Conservation (phyloP, 2,888 invertebrate species). For the Ptilodon capucinus region DNA sequence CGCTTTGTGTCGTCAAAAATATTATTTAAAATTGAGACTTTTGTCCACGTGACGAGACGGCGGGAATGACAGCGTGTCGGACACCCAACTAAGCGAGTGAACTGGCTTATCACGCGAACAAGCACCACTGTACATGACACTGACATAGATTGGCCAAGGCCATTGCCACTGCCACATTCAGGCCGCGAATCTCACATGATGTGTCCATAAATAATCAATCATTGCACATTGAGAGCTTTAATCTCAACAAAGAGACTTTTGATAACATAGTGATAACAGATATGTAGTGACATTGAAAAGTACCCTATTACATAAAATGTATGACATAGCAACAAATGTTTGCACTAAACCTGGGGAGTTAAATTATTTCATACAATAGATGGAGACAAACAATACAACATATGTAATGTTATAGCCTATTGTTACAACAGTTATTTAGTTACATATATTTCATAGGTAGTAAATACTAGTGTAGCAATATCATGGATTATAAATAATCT, state of each 20-base stretch:
- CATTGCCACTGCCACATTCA: conserved; percentile 30
- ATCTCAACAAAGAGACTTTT: conserved; percentile 1
- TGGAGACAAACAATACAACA: no score
- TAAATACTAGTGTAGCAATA: no score
- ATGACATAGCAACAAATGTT: neutral
- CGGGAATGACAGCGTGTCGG: conserved; percentile 3
- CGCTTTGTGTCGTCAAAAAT: neutral
- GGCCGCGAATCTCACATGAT: conserved; percentile 38
- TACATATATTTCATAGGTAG: no score
- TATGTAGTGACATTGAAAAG: conserved; percentile 1
- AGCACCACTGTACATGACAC: conserved; percentile 44
- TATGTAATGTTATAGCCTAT: neutral
- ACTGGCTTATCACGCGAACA: conserved; percentile 31
- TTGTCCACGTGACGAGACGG: conserved; percentile 32
- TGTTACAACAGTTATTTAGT: neutral
- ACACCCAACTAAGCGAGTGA: conserved; percentile 11
- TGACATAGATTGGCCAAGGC: conserved; percentile 49
- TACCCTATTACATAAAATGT: neutral
- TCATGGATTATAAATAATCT: no score
- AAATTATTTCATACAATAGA: neutral
- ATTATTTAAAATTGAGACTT: neutral
- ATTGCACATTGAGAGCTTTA: conserved; percentile 12
- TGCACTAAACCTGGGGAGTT: neutral
- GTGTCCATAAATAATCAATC: conserved; percentile 24
- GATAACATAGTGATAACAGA: conserved; percentile 14